Percentiles rank a stretch among this genome's conserved stretches.
These are phyloP conservation scores for Drosophila kohkoa DNA, from an alignment of 1,140 invertebrate genomes.

Conservation along the genomic window DNA sequence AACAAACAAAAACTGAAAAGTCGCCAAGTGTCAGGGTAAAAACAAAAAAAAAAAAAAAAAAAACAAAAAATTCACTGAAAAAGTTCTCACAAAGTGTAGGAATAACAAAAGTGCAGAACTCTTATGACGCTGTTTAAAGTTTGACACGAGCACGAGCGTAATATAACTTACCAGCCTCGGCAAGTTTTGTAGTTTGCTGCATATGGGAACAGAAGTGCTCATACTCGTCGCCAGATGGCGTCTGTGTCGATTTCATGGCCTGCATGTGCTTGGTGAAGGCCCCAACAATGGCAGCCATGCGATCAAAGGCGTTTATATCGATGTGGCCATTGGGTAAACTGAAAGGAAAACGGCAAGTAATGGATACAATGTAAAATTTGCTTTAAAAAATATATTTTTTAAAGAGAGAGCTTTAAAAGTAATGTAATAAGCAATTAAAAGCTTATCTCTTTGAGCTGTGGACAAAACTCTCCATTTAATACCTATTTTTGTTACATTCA, in stretches of 20 bases:
- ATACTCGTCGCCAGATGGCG: constrained; percentile 74
- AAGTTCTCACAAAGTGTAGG: not conserved
- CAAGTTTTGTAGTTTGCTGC: constrained; percentile 74
- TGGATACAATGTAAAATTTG: not conserved
- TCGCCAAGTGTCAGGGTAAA: constrained; percentile 12
- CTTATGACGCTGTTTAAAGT: constrained; percentile 15
- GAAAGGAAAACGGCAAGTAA: constrained; percentile 16
- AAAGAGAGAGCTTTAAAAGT: no score
- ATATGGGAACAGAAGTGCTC: constrained; percentile 74
- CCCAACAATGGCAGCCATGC: constrained; percentile 80
- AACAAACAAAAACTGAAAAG: constrained; percentile 28
- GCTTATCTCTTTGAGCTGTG: not conserved
- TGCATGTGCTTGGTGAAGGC: constrained; percentile 83
- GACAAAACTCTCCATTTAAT: no score
- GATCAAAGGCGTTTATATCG: constrained; percentile 80
- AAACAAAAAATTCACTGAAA: constrained; percentile 9
- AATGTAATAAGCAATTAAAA: not conserved
- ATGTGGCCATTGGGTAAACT: constrained; percentile 83
- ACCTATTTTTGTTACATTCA: not conserved
- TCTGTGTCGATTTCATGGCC: constrained; percentile 57
- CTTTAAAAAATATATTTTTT: not conserved
- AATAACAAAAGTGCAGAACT: constrained; percentile 6
- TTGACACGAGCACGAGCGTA: constrained; percentile 7
- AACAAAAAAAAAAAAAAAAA: constrained; percentile 5
- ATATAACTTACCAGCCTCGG: constrained; percentile 74